A percentile compares a stretch with the other conserved stretches of the same genome.
phyloP scores from a whole-genome alignment of 2,797 vertebrate species.

The Peromyscus attwateri region DNA sequence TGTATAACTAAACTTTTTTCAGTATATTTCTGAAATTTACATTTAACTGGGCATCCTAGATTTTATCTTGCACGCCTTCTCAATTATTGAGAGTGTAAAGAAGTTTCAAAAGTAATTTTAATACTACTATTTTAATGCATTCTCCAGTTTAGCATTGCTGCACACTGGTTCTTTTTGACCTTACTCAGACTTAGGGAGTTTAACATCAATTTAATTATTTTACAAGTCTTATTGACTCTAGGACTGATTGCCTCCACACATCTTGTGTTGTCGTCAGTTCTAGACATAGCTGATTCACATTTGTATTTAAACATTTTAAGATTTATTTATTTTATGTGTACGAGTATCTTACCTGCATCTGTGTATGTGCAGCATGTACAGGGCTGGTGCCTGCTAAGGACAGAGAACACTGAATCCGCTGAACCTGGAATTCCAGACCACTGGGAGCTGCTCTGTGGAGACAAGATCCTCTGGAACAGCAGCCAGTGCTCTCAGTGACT shows the following conservation, averaged over 20 bases:
- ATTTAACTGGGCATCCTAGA: background rate
- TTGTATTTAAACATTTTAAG: background rate
- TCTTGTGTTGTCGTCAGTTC: background rate
- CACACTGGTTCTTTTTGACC: background rate
- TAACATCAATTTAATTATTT: background rate
- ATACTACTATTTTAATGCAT: constrained; percentile 17
- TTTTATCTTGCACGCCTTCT: constrained; percentile 12
- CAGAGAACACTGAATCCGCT: background rate
- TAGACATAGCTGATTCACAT: background rate
- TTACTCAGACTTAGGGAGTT: background rate
- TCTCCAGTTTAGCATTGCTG: background rate
- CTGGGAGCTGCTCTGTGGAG: background rate
- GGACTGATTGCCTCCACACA: constrained; percentile 18
- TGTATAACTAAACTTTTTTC: background rate
- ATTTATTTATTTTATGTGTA: background rate
- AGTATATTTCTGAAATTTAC: constrained; percentile 52
- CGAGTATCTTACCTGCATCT: background rate
- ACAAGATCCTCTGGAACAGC: background rate
- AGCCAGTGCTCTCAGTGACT: background rate
- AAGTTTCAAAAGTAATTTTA: background rate
- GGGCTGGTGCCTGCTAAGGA: too few relatives aligned
- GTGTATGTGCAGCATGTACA: too few relatives aligned
- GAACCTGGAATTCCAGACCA: too few relatives aligned
- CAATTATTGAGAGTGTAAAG: background rate
- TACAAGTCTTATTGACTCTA: background rate